Evolutionary conservation across 1,140 invertebrate genomes (phyloP), one percentile per base, ranked within the genome.

Genomic region (Eumaeus atala): DNA sequence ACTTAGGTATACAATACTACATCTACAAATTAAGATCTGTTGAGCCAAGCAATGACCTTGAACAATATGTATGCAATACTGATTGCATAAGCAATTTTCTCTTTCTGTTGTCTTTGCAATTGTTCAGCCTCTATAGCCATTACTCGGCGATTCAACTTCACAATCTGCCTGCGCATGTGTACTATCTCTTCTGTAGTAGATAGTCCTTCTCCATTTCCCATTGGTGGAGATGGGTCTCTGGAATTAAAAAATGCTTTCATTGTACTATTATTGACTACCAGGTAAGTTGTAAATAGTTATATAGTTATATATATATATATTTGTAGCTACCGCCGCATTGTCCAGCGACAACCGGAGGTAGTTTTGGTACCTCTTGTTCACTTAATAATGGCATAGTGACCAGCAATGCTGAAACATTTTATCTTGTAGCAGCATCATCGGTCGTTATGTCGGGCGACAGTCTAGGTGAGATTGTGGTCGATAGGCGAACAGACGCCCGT

Each of bases 31-130:
- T 89, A 90, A 70, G 89, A 89, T 81, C 92, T 90, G 82, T 93
- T 94, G 56, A 96, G 84, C 95, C 95, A 96, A 59, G 94, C 89
- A 58, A 96, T 91, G 55, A 94, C 91, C 90, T 96, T 96, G 54
- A 96, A 88, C 64, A 96, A 86, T 72, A 96, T 91, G 77, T 96
- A 97, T 9, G 94, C 91, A 67, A 96, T 87, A 12, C 95, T 94
- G 61, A 95, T 82, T 56, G 92, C 92, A 77, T 94, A 95, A 62
- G 95, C 86, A 67, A 95, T 90, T 76, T 96, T 94, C 70, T 96
- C 95, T 64, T 93, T 90, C 79, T 96, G 93, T 70, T 94, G 90
- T 42, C 94, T 89, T 71, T 94, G 93, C 42, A 93, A 84, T 65
- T 93, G 92, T 65, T 96, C 95, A 51, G 94, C 89, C 87, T 97